Conservation (phyloP, 2,888 invertebrate genomes). For the Fragum sueziense region DNA sequence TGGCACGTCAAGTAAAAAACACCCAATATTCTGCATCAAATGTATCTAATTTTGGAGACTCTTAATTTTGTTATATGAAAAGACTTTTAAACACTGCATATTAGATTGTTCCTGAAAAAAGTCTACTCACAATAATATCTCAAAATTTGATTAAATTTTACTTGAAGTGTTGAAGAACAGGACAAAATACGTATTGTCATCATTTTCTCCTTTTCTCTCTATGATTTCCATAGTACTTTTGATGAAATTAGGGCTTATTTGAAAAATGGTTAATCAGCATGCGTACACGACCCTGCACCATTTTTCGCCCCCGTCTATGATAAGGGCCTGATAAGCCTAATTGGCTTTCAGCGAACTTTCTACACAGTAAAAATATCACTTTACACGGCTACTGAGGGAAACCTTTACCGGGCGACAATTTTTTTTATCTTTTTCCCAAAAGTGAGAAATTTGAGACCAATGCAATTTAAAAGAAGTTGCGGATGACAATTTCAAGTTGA, state of each 20-base stretch:
- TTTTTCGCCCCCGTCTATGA: conserved; percentile 12
- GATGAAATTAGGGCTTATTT: too few relatives aligned
- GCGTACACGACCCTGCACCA: conserved; percentile 15
- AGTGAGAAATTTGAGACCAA: too few relatives aligned
- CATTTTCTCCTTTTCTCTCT: not conserved
- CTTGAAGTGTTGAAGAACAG: not conserved
- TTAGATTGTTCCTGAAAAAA: too few relatives aligned
- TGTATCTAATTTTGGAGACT: too few relatives aligned
- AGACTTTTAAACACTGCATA: too few relatives aligned
- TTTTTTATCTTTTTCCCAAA: too few relatives aligned
- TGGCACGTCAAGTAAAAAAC: too few relatives aligned
- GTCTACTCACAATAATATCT: not conserved
- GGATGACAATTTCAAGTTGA: too few relatives aligned
- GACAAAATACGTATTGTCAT: not conserved
- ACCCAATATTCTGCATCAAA: too few relatives aligned
- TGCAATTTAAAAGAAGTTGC: too few relatives aligned
- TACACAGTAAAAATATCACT: not conserved
- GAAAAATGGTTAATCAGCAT: not conserved
- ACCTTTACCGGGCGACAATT: too few relatives aligned
- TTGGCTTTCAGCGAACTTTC: conserved; percentile 18
- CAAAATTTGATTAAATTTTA: not conserved
- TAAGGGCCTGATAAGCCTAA: conserved; percentile 18
- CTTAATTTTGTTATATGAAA: too few relatives aligned
- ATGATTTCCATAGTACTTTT: not conserved
- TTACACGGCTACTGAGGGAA: conserved; percentile 10